Conservation (phyloP, 2,888 invertebrate genomes). For the Pantelozetes paolii region DNA sequence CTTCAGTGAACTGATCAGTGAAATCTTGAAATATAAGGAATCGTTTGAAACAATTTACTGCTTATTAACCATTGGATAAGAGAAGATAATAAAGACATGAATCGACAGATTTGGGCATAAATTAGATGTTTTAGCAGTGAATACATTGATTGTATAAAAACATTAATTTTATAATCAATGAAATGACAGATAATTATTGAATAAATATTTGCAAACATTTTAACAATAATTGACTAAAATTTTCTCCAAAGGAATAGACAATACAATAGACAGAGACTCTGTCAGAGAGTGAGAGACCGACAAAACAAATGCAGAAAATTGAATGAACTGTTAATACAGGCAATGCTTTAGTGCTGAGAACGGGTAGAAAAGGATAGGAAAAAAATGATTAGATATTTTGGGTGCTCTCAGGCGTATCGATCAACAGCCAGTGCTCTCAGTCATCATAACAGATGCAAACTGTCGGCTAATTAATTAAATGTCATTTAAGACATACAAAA, state of each 20-base stretch:
- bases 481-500: neutral
- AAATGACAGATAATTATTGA: neutral
- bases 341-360: neutral
- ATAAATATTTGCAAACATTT: conserved; percentile 5
- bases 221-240: neutral
- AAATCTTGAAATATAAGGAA: too few relatives aligned
- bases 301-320: neutral
- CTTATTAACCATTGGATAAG: too few relatives aligned
- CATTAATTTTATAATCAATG: neutral
- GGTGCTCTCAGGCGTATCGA: neutral
- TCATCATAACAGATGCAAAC: neutral
- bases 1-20: too few relatives aligned
- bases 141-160: too few relatives aligned
- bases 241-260: neutral
- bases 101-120: neutral
- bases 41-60: too few relatives aligned
- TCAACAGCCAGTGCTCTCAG: neutral
- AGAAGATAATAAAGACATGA: too few relatives aligned
- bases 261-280: conserved; percentile 8
- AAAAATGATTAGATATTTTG: neutral
- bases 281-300: neutral
- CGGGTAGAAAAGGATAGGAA: neutral
- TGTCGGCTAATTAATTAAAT: conserved; percentile 15
- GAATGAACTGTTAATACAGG: neutral
- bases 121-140: too few relatives aligned